A percentile compares a stretch with the other conserved stretches of the same genome.
These are phyloP conservation scores for Solen grandis DNA, from an alignment of 1,140 invertebrate species.

Conservation along the genomic window DNA sequence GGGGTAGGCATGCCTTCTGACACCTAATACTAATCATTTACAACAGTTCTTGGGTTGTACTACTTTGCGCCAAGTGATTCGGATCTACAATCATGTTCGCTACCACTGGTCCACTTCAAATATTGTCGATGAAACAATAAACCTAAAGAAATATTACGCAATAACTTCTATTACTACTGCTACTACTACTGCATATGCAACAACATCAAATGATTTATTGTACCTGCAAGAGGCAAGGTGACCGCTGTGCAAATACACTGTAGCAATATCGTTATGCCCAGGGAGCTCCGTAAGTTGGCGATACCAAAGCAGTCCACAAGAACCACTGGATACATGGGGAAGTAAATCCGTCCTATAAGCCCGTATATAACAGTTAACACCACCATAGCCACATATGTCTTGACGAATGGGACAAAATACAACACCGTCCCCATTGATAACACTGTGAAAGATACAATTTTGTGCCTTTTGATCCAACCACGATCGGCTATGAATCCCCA, in stretches of 20 bases:
- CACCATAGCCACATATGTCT: background rate
- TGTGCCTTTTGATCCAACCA: background rate
- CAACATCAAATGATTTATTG: no score
- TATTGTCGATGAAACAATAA: no score
- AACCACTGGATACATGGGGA: background rate
- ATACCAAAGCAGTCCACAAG: background rate
- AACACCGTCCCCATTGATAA: background rate
- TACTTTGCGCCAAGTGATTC: no score
- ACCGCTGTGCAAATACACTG: background rate
- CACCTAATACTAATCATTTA: no score
- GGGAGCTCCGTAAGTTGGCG: background rate
- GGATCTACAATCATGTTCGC: no score
- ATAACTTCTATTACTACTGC: no score
- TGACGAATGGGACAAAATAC: background rate
- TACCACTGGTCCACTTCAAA: no score
- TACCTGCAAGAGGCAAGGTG: background rate
- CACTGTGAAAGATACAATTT: background rate
- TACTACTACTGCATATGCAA: no score
- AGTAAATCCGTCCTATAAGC: background rate
- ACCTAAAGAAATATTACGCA: no score
- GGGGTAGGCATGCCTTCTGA: no score
- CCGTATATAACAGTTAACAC: background rate
- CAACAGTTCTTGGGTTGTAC: no score
- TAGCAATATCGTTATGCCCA: background rate
- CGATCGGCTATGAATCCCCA: background rate